These are phyloP conservation scores for Cliona cf. orientalis DNA, from an alignment of 37 sponge, comb jelly and placozoan species.

Conservation along the genomic window DNA sequence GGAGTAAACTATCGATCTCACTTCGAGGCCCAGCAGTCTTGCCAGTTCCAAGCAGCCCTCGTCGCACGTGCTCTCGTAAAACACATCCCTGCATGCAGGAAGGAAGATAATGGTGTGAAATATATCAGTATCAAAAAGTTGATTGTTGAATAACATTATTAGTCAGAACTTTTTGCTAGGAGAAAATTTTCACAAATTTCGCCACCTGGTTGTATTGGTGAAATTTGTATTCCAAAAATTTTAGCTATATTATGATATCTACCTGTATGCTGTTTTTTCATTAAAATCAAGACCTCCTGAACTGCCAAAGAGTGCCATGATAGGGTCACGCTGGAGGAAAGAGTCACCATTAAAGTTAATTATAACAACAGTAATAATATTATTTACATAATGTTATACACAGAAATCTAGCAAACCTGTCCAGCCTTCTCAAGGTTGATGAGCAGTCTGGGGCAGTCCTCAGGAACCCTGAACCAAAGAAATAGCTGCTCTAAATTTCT, in stretches of 20 bases:
- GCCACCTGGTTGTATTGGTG: no score
- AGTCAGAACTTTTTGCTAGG: no score
- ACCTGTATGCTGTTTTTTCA: constrained; percentile 75
- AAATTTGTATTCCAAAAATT: background rate
- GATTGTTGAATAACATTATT: no score
- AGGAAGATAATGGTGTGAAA: background rate
- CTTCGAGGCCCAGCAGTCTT: constrained; percentile 83
- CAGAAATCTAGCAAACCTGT: constrained; percentile 45
- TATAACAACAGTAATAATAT: background rate
- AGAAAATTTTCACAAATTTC: no score
- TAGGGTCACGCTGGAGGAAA: constrained; percentile 22
- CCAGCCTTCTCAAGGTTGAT: constrained; percentile 91
- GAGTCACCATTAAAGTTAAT: background rate
- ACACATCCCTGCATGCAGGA: constrained; percentile 76
- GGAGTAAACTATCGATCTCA: no score
- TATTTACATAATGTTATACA: background rate
- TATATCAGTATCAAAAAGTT: background rate
- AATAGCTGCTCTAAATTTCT: background rate
- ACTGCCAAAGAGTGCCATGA: constrained; percentile 59
- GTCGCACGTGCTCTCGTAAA: constrained; percentile 79
- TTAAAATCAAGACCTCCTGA: constrained; percentile 84
- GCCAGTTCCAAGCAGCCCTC: constrained; percentile 82
- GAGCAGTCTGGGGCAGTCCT: constrained; percentile 86
- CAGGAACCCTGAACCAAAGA: constrained; percentile 58
- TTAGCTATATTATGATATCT: no score